Conservation (phyloP, 1,140 invertebrate species). For the Leguminivora glycinivorella region DNA sequence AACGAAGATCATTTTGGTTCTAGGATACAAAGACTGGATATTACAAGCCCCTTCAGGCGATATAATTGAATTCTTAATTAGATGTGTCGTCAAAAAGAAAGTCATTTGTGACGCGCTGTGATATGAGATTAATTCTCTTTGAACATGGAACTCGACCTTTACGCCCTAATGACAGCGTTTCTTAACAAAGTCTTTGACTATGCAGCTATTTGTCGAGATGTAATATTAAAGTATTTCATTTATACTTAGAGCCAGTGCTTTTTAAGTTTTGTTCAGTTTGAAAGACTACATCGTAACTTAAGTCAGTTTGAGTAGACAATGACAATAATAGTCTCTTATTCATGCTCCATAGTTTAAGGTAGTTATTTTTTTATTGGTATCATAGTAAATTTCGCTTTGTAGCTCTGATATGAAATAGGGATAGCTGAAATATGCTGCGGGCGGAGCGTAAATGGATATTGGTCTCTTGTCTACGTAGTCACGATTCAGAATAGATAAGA, state of each 20-base stretch:
- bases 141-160: constrained; percentile 32
- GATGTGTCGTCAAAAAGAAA: constrained; percentile 35
- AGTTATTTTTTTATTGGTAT: too few species aligned
- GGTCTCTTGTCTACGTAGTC: too few species aligned
- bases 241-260: not conserved
- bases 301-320: not conserved
- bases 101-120: constrained; percentile 32
- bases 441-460: too few species aligned
- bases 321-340: too few species aligned
- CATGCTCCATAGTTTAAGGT: too few species aligned
- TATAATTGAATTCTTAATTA: constrained; percentile 32
- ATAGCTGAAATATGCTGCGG: too few species aligned
- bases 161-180: constrained; percentile 17
- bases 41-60: not conserved
- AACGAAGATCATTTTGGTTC: not conserved
- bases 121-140: constrained; percentile 36
- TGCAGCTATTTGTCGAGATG: not conserved
- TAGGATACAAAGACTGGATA: constrained; percentile 9
- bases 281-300: not conserved
- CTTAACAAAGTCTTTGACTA: constrained; percentile 9
- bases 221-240: not conserved
- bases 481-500: too few species aligned
- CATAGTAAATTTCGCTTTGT: too few species aligned
- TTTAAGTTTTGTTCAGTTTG: not conserved
- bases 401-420: too few species aligned